Percentiles rank a stretch among this genome's conserved stretches.
Evolutionary conservation across 2,888 invertebrate genomes (phyloP).

Genomic region (Hemaris fuciformis): DNA sequence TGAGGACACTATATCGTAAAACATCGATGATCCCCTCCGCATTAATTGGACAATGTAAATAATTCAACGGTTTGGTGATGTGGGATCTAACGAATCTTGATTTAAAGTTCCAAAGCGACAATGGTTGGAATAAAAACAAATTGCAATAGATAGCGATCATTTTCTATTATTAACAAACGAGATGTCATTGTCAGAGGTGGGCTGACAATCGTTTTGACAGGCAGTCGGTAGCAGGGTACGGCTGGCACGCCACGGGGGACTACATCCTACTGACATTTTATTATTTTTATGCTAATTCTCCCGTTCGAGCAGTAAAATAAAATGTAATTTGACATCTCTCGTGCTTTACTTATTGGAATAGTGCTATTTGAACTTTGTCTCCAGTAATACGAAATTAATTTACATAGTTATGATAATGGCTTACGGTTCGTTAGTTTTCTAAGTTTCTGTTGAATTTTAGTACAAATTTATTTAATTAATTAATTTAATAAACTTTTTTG

Average conservation of each 20-base stretch:
- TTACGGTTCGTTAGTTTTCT: too few relatives aligned
- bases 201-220: constrained; percentile 58
- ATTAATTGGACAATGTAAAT: not conserved
- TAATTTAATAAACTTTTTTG: too few relatives aligned
- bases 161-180: constrained; percentile 36
- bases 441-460: too few relatives aligned
- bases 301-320: constrained; percentile 49
- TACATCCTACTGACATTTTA: constrained; percentile 61
- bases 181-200: constrained; percentile 41
- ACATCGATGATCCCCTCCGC: not conserved
- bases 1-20: not conserved
- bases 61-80: not conserved
- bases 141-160: constrained; percentile 19
- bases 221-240: constrained; percentile 46
- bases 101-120: not conserved
- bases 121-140: not conserved
- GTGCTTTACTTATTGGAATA: constrained; percentile 21
- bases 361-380: constrained; percentile 19
- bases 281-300: constrained; percentile 73
- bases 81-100: not conserved
- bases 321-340: constrained; percentile 48
- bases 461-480: too few relatives aligned
- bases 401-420: too few relatives aligned
- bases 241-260: constrained; percentile 50
- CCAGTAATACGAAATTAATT: not conserved